These are phyloP conservation scores for Cryptoblepharus egeriae DNA, from an alignment of 2,797 vertebrate species.

Conservation along the genomic window DNA sequence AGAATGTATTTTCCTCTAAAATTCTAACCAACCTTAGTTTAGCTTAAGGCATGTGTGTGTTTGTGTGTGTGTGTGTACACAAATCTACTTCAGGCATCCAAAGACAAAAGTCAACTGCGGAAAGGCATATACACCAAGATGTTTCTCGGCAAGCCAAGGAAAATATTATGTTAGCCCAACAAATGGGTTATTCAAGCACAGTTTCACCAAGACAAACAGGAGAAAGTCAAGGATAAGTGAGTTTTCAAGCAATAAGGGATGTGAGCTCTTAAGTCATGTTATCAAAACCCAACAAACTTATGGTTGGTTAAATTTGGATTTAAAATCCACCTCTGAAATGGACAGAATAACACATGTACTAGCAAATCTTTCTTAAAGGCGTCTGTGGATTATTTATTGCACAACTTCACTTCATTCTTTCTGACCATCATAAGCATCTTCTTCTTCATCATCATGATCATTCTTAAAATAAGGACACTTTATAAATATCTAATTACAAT, in stretches of 20 bases:
- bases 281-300: constrained; percentile 37
- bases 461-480: too few relatives aligned
- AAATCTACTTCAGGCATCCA: constrained; percentile 71
- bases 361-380: neutral
- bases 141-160: constrained; percentile 74
- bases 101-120: constrained; percentile 72
- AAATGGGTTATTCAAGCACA: constrained; percentile 74
- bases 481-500: too few relatives aligned
- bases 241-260: constrained; percentile 59
- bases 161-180: constrained; percentile 79
- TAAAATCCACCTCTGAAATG: constrained; percentile 16
- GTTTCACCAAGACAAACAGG: constrained; percentile 76
- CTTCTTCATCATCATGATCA: too few relatives aligned
- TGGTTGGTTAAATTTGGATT: constrained; percentile 14
- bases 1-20: constrained; percentile 68
- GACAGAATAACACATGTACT: neutral
- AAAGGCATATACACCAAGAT: constrained; percentile 69
- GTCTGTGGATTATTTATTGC: fast-evolving
- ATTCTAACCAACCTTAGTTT: constrained; percentile 72
- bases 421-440: too few relatives aligned
- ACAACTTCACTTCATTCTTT: neutral
- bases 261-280: constrained; percentile 50
- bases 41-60: constrained; percentile 74
- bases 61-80: constrained; percentile 38
- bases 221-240: constrained; percentile 67